phyloP scores from a whole-genome alignment of 2,888 invertebrate species.

The Andrena praecox region DNA sequence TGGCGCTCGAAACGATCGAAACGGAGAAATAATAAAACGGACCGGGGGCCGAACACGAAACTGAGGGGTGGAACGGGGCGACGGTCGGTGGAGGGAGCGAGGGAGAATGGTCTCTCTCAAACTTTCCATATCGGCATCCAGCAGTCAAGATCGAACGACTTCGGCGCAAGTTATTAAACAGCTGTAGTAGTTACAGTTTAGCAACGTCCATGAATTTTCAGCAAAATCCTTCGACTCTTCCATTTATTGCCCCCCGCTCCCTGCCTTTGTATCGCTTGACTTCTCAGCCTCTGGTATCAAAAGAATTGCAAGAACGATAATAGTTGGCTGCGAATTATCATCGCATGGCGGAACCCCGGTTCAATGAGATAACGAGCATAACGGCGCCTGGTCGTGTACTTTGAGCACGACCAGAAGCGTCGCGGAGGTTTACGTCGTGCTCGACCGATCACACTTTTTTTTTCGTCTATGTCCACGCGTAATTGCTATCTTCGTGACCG shows the following conservation, averaged over 20 bases:
- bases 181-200: too few relatives aligned
- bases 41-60: background rate
- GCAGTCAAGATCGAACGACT: too few relatives aligned
- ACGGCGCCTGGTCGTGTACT: background rate
- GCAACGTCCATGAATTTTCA: too few relatives aligned
- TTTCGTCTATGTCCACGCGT: background rate
- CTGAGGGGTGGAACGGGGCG: background rate
- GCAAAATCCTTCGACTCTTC: too few relatives aligned
- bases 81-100: background rate
- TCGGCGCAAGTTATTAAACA: too few relatives aligned
- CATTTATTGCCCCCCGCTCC: too few relatives aligned
- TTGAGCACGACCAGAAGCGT: background rate
- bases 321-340: background rate
- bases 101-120: background rate
- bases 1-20: background rate
- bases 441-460: background rate
- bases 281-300: constrained; percentile 1
- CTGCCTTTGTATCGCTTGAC: background rate
- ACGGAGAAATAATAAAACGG: background rate
- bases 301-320: constrained; percentile 2
- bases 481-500: too few relatives aligned
- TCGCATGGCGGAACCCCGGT: background rate
- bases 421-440: background rate
- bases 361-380: background rate
- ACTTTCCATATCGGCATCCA: too few relatives aligned